Evolutionary conservation across 2,888 invertebrate genomes (phyloP), one percentile per base, ranked within the genome.

Genomic region (Leptopilina myrica): DNA sequence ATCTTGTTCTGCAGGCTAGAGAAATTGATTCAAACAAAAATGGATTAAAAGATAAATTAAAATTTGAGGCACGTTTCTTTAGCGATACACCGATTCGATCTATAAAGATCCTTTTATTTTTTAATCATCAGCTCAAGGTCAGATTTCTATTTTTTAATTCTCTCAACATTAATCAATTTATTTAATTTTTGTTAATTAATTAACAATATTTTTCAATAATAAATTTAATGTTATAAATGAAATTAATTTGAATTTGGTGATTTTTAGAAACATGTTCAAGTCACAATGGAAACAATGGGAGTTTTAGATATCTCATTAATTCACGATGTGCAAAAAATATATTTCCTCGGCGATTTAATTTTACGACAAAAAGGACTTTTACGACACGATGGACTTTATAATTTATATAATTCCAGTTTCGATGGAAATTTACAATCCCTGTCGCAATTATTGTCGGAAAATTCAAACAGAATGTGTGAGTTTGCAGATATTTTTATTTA

Each of bases 41-140:
- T 82, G 88, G 88, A n/a, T 81, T 80, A 20, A 90, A 89, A 11
- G 91, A 91, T 79, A 78, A 86, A 77, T 79, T 91, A n/a, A 86
- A 88, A 76, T 90, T 91, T 65, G 89, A 91, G 76, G 86, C 88
- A 40, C 82, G 85, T 5, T 91, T 91, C 81, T 90, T 86, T 69
- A 89, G 88, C 40, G 84, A 87, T 26, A 79, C 83, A 40, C 87
- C 91, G 40, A 85, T 91, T 64, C 87, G 83, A 76, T 86, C 86
- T 65, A 33, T 91, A 1, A 88, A 86, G 76, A 82, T 91, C 20
- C 81, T 89, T 69, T 78, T 91, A 53, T 90, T 90, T 83, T 91
- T 91, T 83, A 85, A 89, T 80, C 90, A 89, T 53, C 86, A 88
- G 82, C 85, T 91, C 46, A 88, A 88, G 85, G 91, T 91, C 77